These are phyloP conservation scores for Coleophora flavipennella DNA, from an alignment of 2,888 invertebrate species.

Conservation along the genomic window DNA sequence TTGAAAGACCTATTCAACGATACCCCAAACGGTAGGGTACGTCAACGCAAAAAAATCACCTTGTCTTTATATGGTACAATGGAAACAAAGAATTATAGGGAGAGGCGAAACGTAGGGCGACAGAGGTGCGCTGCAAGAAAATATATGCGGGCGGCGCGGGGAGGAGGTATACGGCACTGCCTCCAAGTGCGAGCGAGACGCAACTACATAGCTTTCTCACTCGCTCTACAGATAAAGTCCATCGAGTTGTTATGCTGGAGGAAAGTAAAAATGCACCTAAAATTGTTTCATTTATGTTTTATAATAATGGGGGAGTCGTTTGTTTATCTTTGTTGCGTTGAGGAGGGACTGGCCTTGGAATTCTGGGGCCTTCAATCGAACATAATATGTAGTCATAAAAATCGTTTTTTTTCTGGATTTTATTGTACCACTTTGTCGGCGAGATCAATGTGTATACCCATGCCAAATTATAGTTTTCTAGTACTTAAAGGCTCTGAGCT, in stretches of 20 bases:
- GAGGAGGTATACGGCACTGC: slow-evolving; percentile 23
- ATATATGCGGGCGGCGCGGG: slow-evolving; percentile 40
- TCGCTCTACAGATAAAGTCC: slow-evolving; percentile 41
- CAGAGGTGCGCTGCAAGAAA: slow-evolving; percentile 57
- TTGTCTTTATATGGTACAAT: slow-evolving; percentile 33
- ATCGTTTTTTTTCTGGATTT: too few species aligned
- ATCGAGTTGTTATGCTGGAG: slow-evolving; percentile 30
- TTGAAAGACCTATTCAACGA: too few species aligned
- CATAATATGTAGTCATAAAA: too few species aligned
- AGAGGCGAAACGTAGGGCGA: slow-evolving; percentile 41
- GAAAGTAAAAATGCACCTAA: slow-evolving; percentile 59
- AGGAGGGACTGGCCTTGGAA: slow-evolving; percentile 2
- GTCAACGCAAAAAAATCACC: too few species aligned
- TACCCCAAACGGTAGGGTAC: too few species aligned
- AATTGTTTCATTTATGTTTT: slow-evolving; percentile 33
- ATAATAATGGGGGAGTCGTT: slow-evolving; percentile 21
- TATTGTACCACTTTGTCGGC: too few species aligned
- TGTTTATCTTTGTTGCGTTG: slow-evolving; percentile 12
- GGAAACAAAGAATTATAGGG: slow-evolving; percentile 45
- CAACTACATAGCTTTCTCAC: slow-evolving; percentile 19
- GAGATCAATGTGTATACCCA: too few species aligned
- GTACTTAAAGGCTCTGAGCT: too few species aligned
- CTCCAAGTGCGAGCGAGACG: slow-evolving; percentile 20
- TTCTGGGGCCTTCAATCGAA: background rate
- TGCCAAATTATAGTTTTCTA: too few species aligned